Percentiles rank a stretch among this genome's conserved stretches.
These are phyloP conservation scores for Amaurobius ferox DNA, from an alignment of 2,888 invertebrate genomes.

Conservation along the genomic window DNA sequence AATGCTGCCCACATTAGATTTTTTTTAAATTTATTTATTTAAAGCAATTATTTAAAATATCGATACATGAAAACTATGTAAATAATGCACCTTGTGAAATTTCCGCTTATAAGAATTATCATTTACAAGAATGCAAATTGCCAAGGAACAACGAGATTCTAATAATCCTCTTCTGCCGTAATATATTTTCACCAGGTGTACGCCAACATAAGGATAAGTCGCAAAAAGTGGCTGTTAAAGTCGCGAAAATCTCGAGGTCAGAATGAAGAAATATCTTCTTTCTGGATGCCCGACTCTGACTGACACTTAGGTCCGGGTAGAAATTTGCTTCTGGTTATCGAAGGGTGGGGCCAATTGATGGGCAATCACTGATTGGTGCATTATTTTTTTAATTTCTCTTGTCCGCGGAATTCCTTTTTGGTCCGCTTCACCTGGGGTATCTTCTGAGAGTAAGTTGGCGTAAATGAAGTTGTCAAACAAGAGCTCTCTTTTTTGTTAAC, in stretches of 20 bases:
- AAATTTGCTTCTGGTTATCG: conserved; percentile 26
- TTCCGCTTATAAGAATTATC: too few species aligned
- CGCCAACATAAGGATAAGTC: conserved; percentile 4
- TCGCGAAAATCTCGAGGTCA: background rate
- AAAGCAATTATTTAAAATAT: too few species aligned
- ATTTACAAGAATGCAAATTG: too few species aligned
- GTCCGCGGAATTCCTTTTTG: background rate
- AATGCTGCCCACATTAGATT: too few species aligned
- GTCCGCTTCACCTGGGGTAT: background rate
- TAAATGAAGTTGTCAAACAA: too few species aligned
- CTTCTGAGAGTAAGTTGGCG: background rate
- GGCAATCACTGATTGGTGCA: conserved; percentile 13
- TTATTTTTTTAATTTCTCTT: background rate
- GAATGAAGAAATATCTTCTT: conserved; percentile 1
- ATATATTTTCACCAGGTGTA: too few species aligned
- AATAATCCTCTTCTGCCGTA: too few species aligned
- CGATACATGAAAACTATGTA: too few species aligned
- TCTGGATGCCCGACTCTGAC: conserved; percentile 9
- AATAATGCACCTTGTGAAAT: too few species aligned
- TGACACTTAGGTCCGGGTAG: conserved; percentile 33
- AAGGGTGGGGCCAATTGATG: conserved; percentile 33
- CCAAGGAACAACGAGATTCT: too few species aligned
- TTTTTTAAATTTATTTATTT: too few species aligned
- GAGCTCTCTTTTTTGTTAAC: too few species aligned
- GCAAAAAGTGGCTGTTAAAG: background rate